Percentiles rank a stretch among this genome's conserved stretches.
Conservation (phyloP, 2,888 invertebrate genomes). For the Parnassius apollo region DNA sequence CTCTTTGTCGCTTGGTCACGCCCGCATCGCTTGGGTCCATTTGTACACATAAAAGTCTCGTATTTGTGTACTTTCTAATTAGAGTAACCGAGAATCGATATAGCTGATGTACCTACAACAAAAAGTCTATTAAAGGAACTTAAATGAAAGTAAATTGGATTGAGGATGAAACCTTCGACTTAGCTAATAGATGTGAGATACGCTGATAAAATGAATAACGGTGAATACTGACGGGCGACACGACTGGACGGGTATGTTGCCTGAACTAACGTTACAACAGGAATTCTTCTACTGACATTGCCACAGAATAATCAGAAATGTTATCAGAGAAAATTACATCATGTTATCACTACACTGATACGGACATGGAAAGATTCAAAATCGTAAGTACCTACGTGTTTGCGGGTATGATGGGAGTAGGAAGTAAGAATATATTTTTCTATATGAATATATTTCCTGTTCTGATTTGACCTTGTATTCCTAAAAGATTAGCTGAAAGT, state of each 20-base stretch:
- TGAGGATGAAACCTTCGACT: slow-evolving; percentile 37
- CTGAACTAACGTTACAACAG: not conserved
- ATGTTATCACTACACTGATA: too few species aligned
- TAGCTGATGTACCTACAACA: slow-evolving; percentile 41
- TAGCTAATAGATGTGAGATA: slow-evolving; percentile 35
- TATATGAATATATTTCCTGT: too few species aligned
- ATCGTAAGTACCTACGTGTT: too few species aligned
- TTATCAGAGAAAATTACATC: too few species aligned
- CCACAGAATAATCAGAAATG: too few species aligned
- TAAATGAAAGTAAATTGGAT: slow-evolving; percentile 60
- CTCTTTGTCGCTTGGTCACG: slow-evolving; percentile 69
- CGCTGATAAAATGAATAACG: slow-evolving; percentile 33
- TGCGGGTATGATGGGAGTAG: too few species aligned
- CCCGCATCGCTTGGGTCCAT: slow-evolving; percentile 44
- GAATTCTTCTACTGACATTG: too few species aligned
- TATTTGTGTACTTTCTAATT: slow-evolving; percentile 71
- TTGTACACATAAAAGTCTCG: slow-evolving; percentile 59
- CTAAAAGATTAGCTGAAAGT: too few species aligned
- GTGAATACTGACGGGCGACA: slow-evolving; percentile 19
- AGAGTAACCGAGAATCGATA: slow-evolving; percentile 55
- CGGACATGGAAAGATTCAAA: too few species aligned
- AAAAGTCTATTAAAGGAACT: slow-evolving; percentile 42
- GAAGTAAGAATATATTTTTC: too few species aligned
- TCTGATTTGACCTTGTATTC: too few species aligned
- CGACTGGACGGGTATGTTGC: not conserved